Conservation (phyloP, 53 echinoderm and acorn worm genomes). For the Hippasteria phrygiana region DNA sequence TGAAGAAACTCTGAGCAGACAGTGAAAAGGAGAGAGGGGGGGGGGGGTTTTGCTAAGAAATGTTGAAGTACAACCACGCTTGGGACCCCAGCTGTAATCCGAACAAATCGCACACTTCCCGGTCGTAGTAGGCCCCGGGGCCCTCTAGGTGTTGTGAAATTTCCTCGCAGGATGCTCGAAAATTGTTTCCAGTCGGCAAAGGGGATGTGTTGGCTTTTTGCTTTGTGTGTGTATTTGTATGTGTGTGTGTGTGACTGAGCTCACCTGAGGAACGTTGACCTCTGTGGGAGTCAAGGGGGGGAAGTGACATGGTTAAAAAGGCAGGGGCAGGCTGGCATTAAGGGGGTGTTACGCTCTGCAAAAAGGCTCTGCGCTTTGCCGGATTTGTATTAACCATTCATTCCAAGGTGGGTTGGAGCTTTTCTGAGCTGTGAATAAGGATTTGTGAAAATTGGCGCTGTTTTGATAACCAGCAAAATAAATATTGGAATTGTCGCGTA, state of each 20-base stretch:
- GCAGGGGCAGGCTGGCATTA: neutral
- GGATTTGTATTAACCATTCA: neutral
- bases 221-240: slow-evolving; percentile 39
- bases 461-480: slow-evolving; percentile 50
- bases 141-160: slow-evolving; percentile 63
- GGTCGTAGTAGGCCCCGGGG: slow-evolving; percentile 41
- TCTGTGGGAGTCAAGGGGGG: neutral
- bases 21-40: neutral
- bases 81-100: slow-evolving; percentile 45
- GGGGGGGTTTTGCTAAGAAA: slow-evolving; percentile 28
- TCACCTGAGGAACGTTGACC: slow-evolving; percentile 60
- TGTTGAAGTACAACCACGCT: slow-evolving; percentile 35
- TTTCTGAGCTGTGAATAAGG: neutral
- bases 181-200: slow-evolving; percentile 58
- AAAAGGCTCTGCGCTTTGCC: neutral
- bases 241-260: slow-evolving; percentile 34
- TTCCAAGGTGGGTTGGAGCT: neutral
- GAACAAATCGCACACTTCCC: slow-evolving; percentile 63
- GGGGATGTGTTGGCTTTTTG: slow-evolving; percentile 55
- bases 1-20: neutral
- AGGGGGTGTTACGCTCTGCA: neutral
- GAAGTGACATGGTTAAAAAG: slow-evolving; percentile 53
- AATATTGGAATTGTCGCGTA: slow-evolving; percentile 21
- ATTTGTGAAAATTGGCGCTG: slow-evolving; percentile 29
- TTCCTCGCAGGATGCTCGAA: slow-evolving; percentile 54